Evolutionary conservation across 2,797 vertebrate species (phyloP).

Genomic region (Thamnophis elegans): DNA sequence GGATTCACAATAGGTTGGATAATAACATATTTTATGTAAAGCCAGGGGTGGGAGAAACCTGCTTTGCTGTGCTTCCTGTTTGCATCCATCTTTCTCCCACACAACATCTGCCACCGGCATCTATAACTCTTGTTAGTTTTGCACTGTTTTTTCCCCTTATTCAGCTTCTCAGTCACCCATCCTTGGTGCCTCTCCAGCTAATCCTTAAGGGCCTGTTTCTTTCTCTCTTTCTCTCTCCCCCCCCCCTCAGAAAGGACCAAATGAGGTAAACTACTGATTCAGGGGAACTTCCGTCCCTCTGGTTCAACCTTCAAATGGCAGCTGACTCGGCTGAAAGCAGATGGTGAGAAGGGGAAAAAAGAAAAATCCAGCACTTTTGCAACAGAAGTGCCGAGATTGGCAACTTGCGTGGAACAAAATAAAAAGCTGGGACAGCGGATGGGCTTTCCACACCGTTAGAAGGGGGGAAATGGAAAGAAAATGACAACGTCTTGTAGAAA

Average conservation of each 20-base stretch:
- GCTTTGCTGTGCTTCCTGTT: neutral
- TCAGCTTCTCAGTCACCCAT: slow-evolving; percentile 47
- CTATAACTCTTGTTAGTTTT: neutral
- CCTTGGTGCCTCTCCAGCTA: slow-evolving; percentile 32
- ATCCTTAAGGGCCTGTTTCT: slow-evolving; percentile 40
- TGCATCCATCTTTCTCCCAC: neutral
- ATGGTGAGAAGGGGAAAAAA: neutral
- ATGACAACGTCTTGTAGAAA: neutral
- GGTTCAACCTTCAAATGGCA: slow-evolving; percentile 47
- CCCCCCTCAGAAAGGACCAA: slow-evolving; percentile 13
- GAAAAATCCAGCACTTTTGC: neutral
- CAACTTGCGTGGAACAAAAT: slow-evolving; percentile 38
- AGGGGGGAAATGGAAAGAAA: no score
- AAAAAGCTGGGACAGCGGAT: slow-evolving; percentile 8
- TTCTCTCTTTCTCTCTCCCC: slow-evolving; percentile 38
- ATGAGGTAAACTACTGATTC: slow-evolving; percentile 23
- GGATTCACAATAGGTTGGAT: neutral
- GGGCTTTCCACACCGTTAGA: slow-evolving; percentile 30
- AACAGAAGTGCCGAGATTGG: slow-evolving; percentile 42
- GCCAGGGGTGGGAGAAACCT: neutral
- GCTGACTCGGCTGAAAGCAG: slow-evolving; percentile 29
- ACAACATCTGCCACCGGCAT: slow-evolving; percentile 8
- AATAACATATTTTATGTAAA: neutral
- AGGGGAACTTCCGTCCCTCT: slow-evolving; percentile 45
- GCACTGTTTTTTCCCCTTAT: slow-evolving; percentile 21